These are phyloP conservation scores for Helarctos malayanus DNA, from an alignment of 2,797 vertebrate genomes.

Conservation along the genomic window DNA sequence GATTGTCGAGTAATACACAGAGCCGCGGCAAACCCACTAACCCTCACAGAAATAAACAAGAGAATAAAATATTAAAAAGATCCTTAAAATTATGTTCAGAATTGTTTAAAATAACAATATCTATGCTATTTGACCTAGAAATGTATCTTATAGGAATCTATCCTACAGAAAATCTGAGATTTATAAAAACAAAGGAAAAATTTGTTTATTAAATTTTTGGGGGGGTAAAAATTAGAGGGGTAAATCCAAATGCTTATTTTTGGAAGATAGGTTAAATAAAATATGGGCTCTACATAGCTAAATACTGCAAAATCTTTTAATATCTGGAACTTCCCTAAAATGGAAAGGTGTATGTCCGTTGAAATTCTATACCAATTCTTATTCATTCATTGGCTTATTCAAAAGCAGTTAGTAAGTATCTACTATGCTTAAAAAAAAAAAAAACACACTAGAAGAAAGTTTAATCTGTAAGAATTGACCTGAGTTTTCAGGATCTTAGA, in stretches of 20 bases:
- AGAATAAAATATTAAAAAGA: not conserved
- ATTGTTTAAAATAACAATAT: not conserved
- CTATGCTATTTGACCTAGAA: not conserved
- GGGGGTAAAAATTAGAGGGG: not conserved
- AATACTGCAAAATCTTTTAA: not conserved
- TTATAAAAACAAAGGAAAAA: not conserved
- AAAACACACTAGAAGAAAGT: not conserved
- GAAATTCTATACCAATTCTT: not conserved
- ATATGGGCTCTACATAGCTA: not conserved
- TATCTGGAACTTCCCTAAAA: not conserved
- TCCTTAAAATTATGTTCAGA: not conserved
- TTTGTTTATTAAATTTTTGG: not conserved
- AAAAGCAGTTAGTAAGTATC: not conserved
- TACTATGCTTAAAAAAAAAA: not conserved
- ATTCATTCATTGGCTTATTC: not conserved
- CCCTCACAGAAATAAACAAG: not conserved
- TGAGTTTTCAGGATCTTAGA: not conserved
- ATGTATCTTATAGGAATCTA: not conserved
- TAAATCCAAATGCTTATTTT: not conserved
- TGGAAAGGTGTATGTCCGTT: not conserved
- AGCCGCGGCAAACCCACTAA: not conserved
- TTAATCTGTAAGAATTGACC: not conserved
- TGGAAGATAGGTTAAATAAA: not conserved
- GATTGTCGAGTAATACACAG: not conserved
- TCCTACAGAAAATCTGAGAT: not conserved